Conservation (phyloP, 2,797 vertebrate species). For the Tragelaphus eurycerus region DNA sequence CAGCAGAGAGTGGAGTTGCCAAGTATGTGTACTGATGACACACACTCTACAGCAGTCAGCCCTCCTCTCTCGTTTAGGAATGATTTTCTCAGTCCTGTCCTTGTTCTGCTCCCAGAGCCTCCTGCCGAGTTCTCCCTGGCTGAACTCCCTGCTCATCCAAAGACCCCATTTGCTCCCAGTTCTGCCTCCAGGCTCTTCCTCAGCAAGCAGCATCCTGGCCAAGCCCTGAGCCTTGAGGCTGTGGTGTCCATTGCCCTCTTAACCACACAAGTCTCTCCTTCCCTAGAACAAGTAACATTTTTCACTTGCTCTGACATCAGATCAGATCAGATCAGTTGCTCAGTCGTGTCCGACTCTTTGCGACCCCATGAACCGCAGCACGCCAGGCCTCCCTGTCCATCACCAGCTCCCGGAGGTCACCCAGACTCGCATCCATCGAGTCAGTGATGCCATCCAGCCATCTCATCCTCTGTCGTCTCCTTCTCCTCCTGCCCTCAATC, state of each 20-base stretch:
- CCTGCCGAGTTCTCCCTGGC: not conserved
- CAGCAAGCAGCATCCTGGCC: not conserved
- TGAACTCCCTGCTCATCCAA: not conserved
- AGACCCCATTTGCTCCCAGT: not conserved
- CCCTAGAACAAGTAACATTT: not conserved
- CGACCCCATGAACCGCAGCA: no score
- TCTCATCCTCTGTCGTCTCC: no score
- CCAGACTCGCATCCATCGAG: no score
- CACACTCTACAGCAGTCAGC: not conserved
- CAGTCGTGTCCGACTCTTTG: no score
- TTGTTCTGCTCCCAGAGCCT: not conserved
- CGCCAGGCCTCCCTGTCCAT: no score
- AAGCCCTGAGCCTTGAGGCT: not conserved
- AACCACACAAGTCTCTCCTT: not conserved
- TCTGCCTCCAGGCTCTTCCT: not conserved
- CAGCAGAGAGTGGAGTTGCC: not conserved
- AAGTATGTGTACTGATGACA: not conserved
- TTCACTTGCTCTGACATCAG: not conserved
- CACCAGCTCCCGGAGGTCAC: no score
- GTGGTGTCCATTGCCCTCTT: not conserved
- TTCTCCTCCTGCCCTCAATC: no score
- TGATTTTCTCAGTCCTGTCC: not conserved
- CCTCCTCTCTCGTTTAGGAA: not conserved
- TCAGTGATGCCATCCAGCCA: no score
- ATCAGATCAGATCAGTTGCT: no score